These are phyloP conservation scores for Euleptes europaea DNA, from an alignment of 2,113 vertebrate species.

Conservation along the genomic window DNA sequence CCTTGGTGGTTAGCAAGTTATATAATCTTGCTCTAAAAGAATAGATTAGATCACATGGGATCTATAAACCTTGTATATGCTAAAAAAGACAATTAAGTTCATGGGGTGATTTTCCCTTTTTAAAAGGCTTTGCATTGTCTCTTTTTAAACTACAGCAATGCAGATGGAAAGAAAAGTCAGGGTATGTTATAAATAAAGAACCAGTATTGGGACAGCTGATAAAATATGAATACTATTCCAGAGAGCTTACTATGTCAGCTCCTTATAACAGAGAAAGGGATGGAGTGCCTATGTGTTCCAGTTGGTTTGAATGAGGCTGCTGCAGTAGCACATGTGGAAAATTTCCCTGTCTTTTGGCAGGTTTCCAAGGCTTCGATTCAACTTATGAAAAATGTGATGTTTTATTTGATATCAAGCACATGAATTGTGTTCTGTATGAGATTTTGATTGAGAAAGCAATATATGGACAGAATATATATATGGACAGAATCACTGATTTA, in stretches of 20 bases:
- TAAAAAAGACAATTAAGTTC: conserved; percentile 48
- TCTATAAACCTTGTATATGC: conserved; percentile 39
- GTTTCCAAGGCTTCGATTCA: conserved; percentile 50
- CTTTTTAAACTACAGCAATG: conserved; percentile 51
- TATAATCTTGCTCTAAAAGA: not conserved
- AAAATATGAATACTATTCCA: conserved; percentile 68
- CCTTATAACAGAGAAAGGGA: conserved; percentile 59
- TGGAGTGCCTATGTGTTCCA: conserved; percentile 49
- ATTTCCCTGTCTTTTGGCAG: conserved; percentile 46
- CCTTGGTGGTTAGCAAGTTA: not conserved
- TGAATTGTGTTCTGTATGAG: not conserved
- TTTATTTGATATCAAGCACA: conserved; percentile 53
- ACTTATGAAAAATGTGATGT: conserved; percentile 53
- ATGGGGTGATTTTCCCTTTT: not conserved
- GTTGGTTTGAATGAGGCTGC: conserved; percentile 48
- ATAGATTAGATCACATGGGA: conserved; percentile 9
- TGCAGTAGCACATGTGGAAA: conserved; percentile 61
- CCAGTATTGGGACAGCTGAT: conserved; percentile 55
- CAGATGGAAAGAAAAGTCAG: not conserved
- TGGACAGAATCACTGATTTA: not conserved
- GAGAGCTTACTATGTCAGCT: conserved; percentile 64
- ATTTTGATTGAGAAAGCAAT: not conserved
- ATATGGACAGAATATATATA: no score
- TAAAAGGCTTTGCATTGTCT: conserved; percentile 35
- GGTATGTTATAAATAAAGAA: conserved; percentile 54